phyloP scores from a whole-genome alignment of 2,888 invertebrate species.

The Cosmia pyralina region DNA sequence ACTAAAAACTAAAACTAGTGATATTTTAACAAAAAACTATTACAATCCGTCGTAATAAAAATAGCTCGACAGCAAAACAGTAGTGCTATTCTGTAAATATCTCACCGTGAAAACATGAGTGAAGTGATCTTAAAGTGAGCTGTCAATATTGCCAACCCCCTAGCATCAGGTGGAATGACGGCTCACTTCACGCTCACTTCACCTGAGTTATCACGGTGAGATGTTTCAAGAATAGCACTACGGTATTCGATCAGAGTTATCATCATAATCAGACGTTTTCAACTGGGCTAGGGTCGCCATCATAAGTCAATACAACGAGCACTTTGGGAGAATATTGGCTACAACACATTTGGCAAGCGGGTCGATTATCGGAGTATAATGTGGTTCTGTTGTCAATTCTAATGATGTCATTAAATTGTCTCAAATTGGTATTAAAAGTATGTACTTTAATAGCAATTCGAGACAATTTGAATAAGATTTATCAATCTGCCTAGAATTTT shows the following conservation, averaged over 20 bases:
- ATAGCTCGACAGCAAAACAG: too few relatives aligned
- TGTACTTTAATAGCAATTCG: background rate
- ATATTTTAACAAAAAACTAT: background rate
- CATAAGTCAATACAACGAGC: constrained; percentile 14
- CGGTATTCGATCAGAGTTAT: constrained; percentile 12
- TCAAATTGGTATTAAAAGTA: too few relatives aligned
- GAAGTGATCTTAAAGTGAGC: too few relatives aligned
- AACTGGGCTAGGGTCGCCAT: background rate
- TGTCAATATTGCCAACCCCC: too few relatives aligned
- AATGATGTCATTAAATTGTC: background rate
- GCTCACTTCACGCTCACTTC: too few relatives aligned
- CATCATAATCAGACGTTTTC: background rate
- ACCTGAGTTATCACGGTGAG: too few relatives aligned
- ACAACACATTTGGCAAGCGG: constrained; percentile 38
- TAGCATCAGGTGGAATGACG: too few relatives aligned
- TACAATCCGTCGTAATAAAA: background rate
- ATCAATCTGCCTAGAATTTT: too few relatives aligned
- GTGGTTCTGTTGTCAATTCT: constrained; percentile 24
- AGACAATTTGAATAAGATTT: background rate
- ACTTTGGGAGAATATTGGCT: constrained; percentile 31
- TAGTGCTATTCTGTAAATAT: too few relatives aligned
- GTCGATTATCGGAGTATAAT: constrained; percentile 25
- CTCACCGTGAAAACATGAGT: too few relatives aligned
- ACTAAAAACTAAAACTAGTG: too few relatives aligned
- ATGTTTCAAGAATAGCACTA: too few relatives aligned